Conservation (phyloP, 2,113 vertebrate genomes). For the Lontra canadensis region DNA sequence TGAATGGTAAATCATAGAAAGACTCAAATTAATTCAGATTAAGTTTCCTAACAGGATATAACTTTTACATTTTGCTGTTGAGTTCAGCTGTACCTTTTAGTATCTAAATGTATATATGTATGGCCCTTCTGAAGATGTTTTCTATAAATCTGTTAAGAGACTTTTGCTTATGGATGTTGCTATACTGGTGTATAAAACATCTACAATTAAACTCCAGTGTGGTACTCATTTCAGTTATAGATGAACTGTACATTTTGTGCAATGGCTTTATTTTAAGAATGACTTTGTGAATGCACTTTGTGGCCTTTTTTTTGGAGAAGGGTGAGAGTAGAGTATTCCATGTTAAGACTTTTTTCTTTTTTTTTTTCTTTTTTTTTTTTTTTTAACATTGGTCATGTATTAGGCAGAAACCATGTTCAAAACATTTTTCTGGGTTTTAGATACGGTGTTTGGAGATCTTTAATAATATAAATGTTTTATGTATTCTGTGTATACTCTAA, state of each 20-base stretch:
- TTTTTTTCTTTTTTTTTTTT: background rate
- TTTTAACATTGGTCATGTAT: slow-evolving; percentile 54
- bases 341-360: background rate
- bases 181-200: slow-evolving; percentile 68
- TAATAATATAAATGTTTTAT: background rate
- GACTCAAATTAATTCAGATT: slow-evolving; percentile 40
- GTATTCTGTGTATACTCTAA: background rate
- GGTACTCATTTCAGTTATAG: slow-evolving; percentile 66
- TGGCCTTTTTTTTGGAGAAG: slow-evolving; percentile 83
- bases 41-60: slow-evolving; percentile 45
- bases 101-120: slow-evolving; percentile 14
- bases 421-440: slow-evolving; percentile 54
- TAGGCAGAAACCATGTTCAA: slow-evolving; percentile 54
- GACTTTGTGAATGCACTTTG: slow-evolving; percentile 89
- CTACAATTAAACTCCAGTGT: slow-evolving; percentile 57
- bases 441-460: slow-evolving; percentile 52
- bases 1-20: slow-evolving; percentile 37
- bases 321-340: slow-evolving; percentile 61
- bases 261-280: slow-evolving; percentile 86
- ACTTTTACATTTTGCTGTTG: slow-evolving; percentile 58
- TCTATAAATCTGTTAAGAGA: slow-evolving; percentile 55
- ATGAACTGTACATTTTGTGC: slow-evolving; percentile 79
- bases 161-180: slow-evolving; percentile 71
- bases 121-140: slow-evolving; percentile 51
- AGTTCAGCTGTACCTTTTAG: slow-evolving; percentile 53